Conservation (phyloP, 2,888 invertebrate genomes). For the Eumacrocentrus americanus region DNA sequence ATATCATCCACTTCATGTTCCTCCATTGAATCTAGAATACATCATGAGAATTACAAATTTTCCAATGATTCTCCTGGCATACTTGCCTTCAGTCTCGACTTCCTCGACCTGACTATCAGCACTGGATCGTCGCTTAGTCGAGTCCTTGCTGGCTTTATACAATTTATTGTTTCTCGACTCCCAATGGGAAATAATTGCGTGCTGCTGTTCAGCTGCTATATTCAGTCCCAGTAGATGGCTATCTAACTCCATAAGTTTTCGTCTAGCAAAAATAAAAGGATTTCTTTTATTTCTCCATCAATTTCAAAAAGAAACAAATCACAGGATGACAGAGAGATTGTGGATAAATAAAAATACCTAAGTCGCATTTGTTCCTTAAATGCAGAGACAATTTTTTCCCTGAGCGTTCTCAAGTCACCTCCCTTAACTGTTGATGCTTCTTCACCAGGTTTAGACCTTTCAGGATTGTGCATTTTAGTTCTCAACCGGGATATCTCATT, state of each 20-base stretch:
- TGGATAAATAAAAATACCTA: constrained; percentile 61
- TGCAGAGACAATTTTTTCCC: constrained; percentile 85
- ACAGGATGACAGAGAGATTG: too few relatives aligned
- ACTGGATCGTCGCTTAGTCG: constrained; percentile 51
- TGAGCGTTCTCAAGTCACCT: constrained; percentile 68
- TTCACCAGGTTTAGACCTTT: constrained; percentile 63
- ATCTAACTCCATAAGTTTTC: constrained; percentile 88
- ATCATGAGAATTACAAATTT: too few relatives aligned
- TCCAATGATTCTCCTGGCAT: too few relatives aligned
- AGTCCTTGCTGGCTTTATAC: constrained; percentile 67
- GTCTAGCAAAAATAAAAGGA: constrained; percentile 54
- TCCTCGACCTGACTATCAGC: constrained; percentile 45
- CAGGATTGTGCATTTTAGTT: constrained; percentile 77
- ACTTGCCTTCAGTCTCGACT: constrained; percentile 46
- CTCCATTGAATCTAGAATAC: constrained; percentile 44
- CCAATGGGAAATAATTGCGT: constrained; percentile 88
- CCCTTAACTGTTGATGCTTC: constrained; percentile 43
- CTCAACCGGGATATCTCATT: constrained; percentile 83
- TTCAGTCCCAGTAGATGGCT: constrained; percentile 86
- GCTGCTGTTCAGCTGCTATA: constrained; percentile 87
- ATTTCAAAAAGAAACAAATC: not conserved
- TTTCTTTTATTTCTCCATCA: not conserved
- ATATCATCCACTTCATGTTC: constrained; percentile 67
- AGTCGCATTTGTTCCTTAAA: constrained; percentile 94
- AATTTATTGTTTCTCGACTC: constrained; percentile 81